A percentile compares a stretch with the other conserved stretches of the same genome.
phyloP scores from a whole-genome alignment of 2,797 vertebrate species.

The Cheracebus regulus region DNA sequence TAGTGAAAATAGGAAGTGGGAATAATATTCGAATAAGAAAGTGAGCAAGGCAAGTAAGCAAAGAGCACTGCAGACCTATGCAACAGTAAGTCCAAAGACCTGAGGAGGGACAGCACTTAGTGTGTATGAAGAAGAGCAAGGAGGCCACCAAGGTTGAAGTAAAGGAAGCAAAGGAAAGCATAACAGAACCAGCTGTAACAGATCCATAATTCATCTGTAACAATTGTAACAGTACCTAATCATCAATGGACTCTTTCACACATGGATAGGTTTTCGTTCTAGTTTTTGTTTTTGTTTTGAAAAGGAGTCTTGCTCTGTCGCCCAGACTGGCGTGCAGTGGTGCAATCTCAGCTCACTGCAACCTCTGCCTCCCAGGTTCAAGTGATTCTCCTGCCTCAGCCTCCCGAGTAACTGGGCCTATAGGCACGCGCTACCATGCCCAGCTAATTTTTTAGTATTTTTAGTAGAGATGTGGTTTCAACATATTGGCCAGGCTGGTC shows the following conservation, averaged over 20 bases:
- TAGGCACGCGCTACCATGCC: no score
- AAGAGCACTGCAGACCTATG: neutral
- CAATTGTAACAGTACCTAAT: neutral
- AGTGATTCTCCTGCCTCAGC: no score
- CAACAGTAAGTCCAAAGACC: neutral
- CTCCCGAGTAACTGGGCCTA: no score
- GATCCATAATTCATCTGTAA: neutral
- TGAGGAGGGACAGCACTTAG: neutral
- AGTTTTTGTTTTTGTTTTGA: no score
- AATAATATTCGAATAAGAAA: conserved; percentile 7
- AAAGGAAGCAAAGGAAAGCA: neutral
- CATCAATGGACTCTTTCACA: neutral
- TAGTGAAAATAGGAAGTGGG: neutral
- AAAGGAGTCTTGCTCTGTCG: no score
- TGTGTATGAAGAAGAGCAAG: neutral
- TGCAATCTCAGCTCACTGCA: no score
- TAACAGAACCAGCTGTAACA: neutral
- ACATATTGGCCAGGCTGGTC: no score
- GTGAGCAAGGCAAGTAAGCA: neutral
- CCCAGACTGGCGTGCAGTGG: no score
- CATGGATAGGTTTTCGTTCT: neutral
- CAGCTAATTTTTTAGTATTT: no score
- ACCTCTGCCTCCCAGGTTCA: no score
- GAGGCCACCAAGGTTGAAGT: neutral
- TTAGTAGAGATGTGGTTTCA: no score